phyloP scores from a whole-genome alignment of 2,113 vertebrate genomes.

The Leuciscus idus region DNA sequence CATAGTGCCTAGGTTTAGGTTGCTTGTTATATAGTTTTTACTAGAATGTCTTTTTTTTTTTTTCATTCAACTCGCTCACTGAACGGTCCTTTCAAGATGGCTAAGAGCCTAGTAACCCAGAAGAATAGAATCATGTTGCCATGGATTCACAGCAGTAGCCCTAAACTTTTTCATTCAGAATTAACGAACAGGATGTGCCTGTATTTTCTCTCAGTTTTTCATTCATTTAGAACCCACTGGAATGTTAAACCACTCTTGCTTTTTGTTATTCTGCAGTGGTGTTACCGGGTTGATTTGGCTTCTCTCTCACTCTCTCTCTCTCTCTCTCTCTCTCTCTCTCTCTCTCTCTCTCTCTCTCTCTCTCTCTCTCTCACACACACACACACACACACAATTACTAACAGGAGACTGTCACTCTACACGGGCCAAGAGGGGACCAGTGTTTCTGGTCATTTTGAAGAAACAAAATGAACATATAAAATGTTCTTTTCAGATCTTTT shows the following conservation, averaged over 20 bases:
- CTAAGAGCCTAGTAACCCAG: neutral
- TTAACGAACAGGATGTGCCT: constrained; percentile 21
- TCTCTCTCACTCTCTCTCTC: no score
- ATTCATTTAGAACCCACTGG: constrained; percentile 21
- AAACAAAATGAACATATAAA: no score
- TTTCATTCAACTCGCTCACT: neutral
- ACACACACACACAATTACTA: neutral
- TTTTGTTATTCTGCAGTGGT: neutral
- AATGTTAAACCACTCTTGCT: constrained; percentile 22
- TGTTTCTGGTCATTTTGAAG: no score
- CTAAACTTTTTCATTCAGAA: constrained; percentile 53
- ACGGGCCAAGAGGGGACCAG: no score
- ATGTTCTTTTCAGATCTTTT: no score
- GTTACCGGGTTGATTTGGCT: neutral
- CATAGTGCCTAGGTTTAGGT: neutral
- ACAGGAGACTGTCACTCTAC: no score
- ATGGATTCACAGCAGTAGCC: constrained; percentile 50
- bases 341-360: no score
- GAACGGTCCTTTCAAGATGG: neutral
- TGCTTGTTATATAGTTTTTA: neutral
- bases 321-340: no score
- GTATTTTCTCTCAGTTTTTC: constrained; percentile 16
- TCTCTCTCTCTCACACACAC: neutral
- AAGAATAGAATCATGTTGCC: constrained; percentile 47
- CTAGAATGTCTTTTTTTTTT: neutral